Percentiles rank a stretch among this genome's conserved stretches.
phyloP scores from a whole-genome alignment of 2,113 vertebrate genomes.

The Dasyornis broadbenti region DNA sequence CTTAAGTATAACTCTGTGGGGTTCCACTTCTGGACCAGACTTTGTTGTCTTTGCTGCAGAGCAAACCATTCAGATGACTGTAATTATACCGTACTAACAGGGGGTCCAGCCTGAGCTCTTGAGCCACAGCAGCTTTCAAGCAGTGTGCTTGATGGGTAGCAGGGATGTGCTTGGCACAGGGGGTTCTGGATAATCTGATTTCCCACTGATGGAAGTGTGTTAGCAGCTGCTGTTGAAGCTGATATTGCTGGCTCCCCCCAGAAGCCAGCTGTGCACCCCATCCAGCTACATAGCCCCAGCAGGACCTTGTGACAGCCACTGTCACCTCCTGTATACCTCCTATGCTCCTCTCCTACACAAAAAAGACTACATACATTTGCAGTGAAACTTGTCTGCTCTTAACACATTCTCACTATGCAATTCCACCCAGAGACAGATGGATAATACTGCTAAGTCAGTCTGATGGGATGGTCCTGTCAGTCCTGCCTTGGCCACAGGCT shows the following conservation, averaged over 20 bases:
- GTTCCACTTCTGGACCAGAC: conserved; percentile 28
- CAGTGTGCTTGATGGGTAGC: not conserved
- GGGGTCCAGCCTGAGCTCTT: conserved; percentile 15
- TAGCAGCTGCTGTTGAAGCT: conserved; percentile 30
- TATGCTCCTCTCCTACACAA: not conserved
- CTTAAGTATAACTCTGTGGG: not conserved
- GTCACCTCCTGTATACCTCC: not conserved
- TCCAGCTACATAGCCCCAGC: not conserved
- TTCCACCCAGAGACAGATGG: not conserved
- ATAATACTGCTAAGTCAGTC: not conserved
- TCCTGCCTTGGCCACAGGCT: not conserved
- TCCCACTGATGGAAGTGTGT: not conserved
- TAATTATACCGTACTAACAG: not conserved
- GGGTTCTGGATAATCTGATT: conserved; percentile 18
- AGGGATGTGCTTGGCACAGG: not conserved
- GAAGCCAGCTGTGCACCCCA: not conserved
- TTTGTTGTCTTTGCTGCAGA: conserved; percentile 19
- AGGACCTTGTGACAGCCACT: not conserved
- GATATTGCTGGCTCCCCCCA: not conserved
- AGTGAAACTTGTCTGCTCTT: not conserved
- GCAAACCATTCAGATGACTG: not conserved
- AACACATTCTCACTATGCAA: not conserved
- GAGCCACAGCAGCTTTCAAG: conserved; percentile 10
- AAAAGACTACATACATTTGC: not conserved
- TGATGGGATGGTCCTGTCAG: not conserved